Base-by-base conservation (phyloP, 2,888 invertebrate species). In the Pilophorus perplexus region DNA sequence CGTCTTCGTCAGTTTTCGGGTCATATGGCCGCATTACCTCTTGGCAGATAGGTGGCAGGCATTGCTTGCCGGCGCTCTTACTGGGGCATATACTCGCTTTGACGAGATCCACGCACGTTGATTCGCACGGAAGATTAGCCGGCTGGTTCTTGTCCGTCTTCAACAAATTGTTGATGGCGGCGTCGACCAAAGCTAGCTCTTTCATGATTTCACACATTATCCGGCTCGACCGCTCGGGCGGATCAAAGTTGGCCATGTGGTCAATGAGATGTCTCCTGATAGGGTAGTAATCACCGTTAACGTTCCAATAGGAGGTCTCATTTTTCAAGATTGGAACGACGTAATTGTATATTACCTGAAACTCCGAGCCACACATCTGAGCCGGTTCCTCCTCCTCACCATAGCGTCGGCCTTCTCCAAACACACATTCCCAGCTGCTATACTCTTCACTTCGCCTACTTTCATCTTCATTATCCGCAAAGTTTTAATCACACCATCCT, bases 371-470 rank as follows among this genome's bases (percentile, higher is more conserved):
- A 14, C 18, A 27, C 59, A 59, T 25, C 42, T 40, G n/a, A 59
- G 18, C 6, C 27, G 59, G 8, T 14, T 14, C 16, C 42, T 20
- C 14, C 16, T 59, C 28, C 25, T 40, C n/a, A 59, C 42, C 59
- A 59, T 59, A 3, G 16, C 22, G 16, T 59, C 59, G 4, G 42
- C 42, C 10, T 23, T 38, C 14, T 6, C 4, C 16, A 59, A 10
- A 22, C 59, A 59, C 3, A 8, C 23, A n/a, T 27, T 59, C 3
- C 8, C 23, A 25, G 6, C n/a, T 16, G 59, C n/a, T 1, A 25
- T 59, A 14, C 14, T n/a, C 42, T 59, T 42, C n/a, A 59, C 14
- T 25, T 59, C 59, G 3, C 42, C 42, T 1, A 42, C 42, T 59
- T 59, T 59, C 3, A 42, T 23, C 42, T 59, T 59, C 27, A 59